Conservation (phyloP, 2,888 invertebrate species). For the Actias luna region DNA sequence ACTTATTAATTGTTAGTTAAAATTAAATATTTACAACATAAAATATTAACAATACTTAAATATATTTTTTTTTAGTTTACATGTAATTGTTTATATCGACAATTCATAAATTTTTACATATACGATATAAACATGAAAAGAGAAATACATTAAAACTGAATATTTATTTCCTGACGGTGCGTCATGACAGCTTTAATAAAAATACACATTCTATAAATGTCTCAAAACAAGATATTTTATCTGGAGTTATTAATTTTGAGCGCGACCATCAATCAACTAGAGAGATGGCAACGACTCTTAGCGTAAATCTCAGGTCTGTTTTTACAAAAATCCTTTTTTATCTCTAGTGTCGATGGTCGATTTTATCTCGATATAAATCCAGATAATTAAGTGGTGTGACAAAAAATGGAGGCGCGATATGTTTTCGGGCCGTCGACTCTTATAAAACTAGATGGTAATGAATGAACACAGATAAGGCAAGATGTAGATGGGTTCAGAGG, state of each 20-base stretch:
- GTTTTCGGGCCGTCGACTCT: conserved; percentile 77
- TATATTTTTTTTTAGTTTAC: neutral
- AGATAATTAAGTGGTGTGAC: conserved; percentile 80
- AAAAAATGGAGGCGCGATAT: conserved; percentile 79
- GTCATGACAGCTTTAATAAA: conserved; percentile 12
- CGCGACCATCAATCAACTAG: conserved; percentile 18
- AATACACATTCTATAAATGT: conserved; percentile 5
- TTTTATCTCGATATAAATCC: conserved; percentile 78
- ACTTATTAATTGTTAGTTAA: too few relatives aligned
- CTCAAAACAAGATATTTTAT: conserved; percentile 12
- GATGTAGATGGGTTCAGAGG: conserved; percentile 67
- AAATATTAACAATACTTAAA: neutral
- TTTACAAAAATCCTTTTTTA: conserved; percentile 40
- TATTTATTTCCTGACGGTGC: neutral
- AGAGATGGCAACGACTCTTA: conserved; percentile 18
- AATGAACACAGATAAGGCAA: conserved; percentile 77
- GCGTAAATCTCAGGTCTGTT: conserved; percentile 15
- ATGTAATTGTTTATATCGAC: neutral
- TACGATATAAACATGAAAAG: neutral
- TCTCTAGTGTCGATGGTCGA: conserved; percentile 51
- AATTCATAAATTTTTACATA: neutral
- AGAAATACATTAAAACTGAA: conserved; percentile 1
- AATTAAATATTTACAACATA: neutral
- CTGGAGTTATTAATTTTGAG: conserved; percentile 16
- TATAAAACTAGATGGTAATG: conserved; percentile 80